Conservation (phyloP, 2,797 vertebrate genomes). For the Toxotes lorentzi region DNA sequence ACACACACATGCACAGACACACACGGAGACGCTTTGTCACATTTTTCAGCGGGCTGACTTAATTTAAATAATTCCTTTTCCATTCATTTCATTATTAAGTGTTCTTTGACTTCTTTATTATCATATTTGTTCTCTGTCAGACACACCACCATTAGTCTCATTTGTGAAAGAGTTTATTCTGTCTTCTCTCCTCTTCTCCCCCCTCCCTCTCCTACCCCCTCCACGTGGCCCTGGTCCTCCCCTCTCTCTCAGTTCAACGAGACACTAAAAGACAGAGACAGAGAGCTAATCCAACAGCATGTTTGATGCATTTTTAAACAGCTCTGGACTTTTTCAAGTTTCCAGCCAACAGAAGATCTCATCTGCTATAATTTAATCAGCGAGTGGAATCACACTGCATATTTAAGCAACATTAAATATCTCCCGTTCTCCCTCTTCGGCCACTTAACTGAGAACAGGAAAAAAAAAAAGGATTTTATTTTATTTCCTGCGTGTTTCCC, state of each 20-base stretch:
- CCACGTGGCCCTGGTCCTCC: constrained; percentile 25
- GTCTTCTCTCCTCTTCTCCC: not conserved
- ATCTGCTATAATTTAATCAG: constrained; percentile 86
- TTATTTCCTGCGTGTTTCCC: constrained; percentile 74
- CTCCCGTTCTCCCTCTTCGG: constrained; percentile 76
- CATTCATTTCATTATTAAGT: constrained; percentile 58
- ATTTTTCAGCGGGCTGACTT: constrained; percentile 46
- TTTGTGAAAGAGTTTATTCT: constrained; percentile 59
- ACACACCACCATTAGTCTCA: constrained; percentile 48
- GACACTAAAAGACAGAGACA: constrained; percentile 75
- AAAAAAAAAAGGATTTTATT: constrained; percentile 71
- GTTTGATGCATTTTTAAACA: constrained; percentile 90
- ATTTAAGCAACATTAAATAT: constrained; percentile 87
- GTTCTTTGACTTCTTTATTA: constrained; percentile 57
- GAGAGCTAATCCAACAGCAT: constrained; percentile 84
- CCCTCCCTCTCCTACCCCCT: not conserved
- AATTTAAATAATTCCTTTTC: constrained; percentile 56
- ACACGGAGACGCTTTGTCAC: constrained; percentile 41
- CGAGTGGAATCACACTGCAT: constrained; percentile 85
- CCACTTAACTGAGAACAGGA: constrained; percentile 73
- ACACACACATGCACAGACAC: constrained; percentile 24
- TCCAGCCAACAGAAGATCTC: constrained; percentile 81
- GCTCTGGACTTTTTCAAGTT: constrained; percentile 83
- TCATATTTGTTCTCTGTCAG: constrained; percentile 67
- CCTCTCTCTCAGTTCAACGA: constrained; percentile 39